Base-by-base conservation (phyloP, 2,888 invertebrate species). In the Drosophila kambysellisi region DNA sequence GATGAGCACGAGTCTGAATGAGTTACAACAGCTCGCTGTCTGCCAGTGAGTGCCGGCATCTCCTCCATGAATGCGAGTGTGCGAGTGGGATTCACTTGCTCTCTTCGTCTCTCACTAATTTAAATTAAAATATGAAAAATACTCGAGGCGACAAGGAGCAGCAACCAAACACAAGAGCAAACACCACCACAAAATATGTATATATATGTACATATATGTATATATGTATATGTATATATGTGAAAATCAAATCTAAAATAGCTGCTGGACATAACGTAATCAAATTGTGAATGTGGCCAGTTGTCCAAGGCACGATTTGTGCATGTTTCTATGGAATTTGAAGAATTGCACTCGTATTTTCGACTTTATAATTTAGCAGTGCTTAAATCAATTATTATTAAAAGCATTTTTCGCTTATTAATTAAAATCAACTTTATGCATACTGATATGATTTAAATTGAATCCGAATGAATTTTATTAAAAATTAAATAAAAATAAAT, bases 111-210 rank as follows among this genome's bases (percentile, higher is more conserved):
- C 64, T 41, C 59, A 17, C 69, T 88, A 88, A 85, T 87, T 90
- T 90, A 83, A 87, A 90, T 87, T 85, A 87, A 86, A 89, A 90
- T 87, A 85, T 89, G 83, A 90, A 89, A 85, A 86, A 82, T 74
- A 84, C 79, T 83, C 58, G 61, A 64, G 70, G 71, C 73, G 70
- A 48, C 74, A 61, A 41, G 48, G 37, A 62, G 30, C 37, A n/a
- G 58, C 46, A 53, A 30, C 53, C 54, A 54, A 29, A n/a, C 35
- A 61, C 32, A 41, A 59, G 50, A 54, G 46, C 33, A 72, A 48
- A 74, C 56, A 68, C 59, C 58, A 68, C 59, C 56, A 57, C 48
- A 67, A 25, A 15, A 46, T 20, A 20, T 20, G 11, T n/a, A 17
- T 15, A 35, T 15, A 6, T n/a, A 41, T n/a, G 9, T n/a, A 41